These are phyloP conservation scores for Lota lota DNA, from an alignment of 2,113 vertebrate species.

Conservation along the genomic window DNA sequence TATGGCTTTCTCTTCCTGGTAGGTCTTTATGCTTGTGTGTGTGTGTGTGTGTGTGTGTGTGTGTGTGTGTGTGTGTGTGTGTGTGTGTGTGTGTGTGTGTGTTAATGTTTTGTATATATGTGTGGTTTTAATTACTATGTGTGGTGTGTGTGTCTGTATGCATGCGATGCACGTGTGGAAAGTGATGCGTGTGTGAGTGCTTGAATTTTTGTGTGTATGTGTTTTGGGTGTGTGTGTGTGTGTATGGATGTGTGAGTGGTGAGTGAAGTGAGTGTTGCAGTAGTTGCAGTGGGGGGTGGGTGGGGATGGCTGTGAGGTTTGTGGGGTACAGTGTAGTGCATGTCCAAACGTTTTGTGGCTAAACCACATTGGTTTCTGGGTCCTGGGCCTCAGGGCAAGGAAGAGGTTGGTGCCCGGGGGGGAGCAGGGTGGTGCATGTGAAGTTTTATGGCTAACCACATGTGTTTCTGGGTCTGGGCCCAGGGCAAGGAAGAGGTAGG, in stretches of 20 bases:
- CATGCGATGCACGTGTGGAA: constrained; percentile 38
- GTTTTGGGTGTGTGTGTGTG: not conserved
- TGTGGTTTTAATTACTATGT: not conserved
- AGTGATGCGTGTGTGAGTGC: not conserved
- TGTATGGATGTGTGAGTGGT: not conserved
- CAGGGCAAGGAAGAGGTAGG: constrained; percentile 42
- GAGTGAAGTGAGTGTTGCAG: constrained; percentile 20
- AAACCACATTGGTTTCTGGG: too few relatives aligned
- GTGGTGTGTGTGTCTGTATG: not conserved
- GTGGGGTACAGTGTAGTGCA: constrained; percentile 6
- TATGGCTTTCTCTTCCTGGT: constrained; percentile 55
- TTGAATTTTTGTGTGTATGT: not conserved
- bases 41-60: constrained; percentile 39
- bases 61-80: constrained; percentile 1
- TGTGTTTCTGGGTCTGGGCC: constrained; percentile 59
- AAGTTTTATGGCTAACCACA: constrained; percentile 75
- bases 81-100: not conserved
- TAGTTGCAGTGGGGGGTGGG: constrained; percentile 30
- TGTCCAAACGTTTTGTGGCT: too few relatives aligned
- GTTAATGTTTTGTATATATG: not conserved
- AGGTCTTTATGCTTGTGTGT: constrained; percentile 47
- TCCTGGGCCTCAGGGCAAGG: too few relatives aligned
- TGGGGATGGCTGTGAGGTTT: constrained; percentile 9
- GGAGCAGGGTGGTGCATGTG: constrained; percentile 71
- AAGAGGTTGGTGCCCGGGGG: constrained; percentile 8